Base-by-base conservation (phyloP, 2,797 vertebrate species). In the Crocodylus rhombifer region DNA sequence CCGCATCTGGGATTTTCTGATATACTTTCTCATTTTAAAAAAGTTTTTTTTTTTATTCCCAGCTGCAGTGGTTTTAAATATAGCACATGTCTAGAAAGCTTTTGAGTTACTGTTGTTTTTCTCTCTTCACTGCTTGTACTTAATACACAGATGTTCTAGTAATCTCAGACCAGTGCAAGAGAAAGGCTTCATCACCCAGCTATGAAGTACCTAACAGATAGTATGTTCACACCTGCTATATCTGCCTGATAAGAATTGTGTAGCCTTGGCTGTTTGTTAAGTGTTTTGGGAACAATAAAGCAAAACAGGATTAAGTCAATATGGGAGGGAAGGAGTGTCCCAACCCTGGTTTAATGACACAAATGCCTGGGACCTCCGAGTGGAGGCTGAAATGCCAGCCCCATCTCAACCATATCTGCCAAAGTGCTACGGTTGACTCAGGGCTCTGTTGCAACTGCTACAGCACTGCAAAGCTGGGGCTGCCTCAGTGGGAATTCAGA, bases 211-310 rank as follows among this genome's bases (percentile, higher is more conserved):
- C 88, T 57, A 77, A 20, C 86, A 36, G 33, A 84, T 88, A 21
- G 7, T 0, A 0, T 1, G 14, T 30, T 14, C 33, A 63, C 51
- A 26, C 28, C 42, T 3, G 0, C n/a, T 10, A 3, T 33, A 36
- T 21, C 16, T 33, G 13, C 30, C 58, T 88, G 33, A 23, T 5
- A 26, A 30, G 2, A 14, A 3, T 15, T 20, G 26, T 26, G 7
- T n/a, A 61, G 65, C 1, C 6, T 76, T 81, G 28, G 23, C 14
- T 23, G 25, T 14, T 55, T 14, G 20, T 1, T 20, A 64, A 73
- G 75, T 9, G 8, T 57, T 58, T 51, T 51, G 67, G 6, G 33
- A 84, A 42, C 6, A 1, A 7, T 60, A 65, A n/a, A 57, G 14
- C 10, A 28, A n/a, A 55, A 55, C 56, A 20, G 56, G 73, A 4